Evolutionary conservation across 2,113 vertebrate genomes (phyloP).

Genomic region (Meles meles): DNA sequence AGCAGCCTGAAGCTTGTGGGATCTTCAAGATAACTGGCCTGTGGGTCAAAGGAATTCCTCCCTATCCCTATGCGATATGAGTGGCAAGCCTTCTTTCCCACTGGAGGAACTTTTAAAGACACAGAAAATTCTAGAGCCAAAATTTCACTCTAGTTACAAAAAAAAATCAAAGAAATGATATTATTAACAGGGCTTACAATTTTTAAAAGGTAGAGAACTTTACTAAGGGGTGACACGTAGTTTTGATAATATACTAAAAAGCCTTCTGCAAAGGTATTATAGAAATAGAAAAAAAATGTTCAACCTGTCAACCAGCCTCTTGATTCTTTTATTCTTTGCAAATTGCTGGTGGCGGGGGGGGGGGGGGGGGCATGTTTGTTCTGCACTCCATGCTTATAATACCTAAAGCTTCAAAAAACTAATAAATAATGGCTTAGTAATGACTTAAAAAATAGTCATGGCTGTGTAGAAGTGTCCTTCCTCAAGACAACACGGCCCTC

Average conservation of each 20-base stretch:
- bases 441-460: background rate
- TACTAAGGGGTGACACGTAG: background rate
- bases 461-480: background rate
- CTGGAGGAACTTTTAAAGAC: background rate
- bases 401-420: background rate
- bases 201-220: background rate
- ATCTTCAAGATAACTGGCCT: constrained; percentile 93
- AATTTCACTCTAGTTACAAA: constrained; percentile 35
- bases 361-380: background rate
- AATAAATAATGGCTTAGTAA: constrained; percentile 15
- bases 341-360: background rate
- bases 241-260: constrained; percentile 13
- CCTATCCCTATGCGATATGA: constrained; percentile 85
- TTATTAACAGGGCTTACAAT: background rate
- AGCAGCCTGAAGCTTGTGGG: constrained; percentile 88
- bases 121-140: constrained; percentile 27
- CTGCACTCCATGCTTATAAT: background rate
- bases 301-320: background rate
- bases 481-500: background rate
- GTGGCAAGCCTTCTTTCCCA: background rate
- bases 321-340: constrained; percentile 15
- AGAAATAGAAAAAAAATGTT: background rate
- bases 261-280: background rate
- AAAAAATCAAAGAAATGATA: background rate
- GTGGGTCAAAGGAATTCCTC: constrained; percentile 88